Conservation (phyloP, 2,797 vertebrate species). For the Molothrus aeneus region DNA sequence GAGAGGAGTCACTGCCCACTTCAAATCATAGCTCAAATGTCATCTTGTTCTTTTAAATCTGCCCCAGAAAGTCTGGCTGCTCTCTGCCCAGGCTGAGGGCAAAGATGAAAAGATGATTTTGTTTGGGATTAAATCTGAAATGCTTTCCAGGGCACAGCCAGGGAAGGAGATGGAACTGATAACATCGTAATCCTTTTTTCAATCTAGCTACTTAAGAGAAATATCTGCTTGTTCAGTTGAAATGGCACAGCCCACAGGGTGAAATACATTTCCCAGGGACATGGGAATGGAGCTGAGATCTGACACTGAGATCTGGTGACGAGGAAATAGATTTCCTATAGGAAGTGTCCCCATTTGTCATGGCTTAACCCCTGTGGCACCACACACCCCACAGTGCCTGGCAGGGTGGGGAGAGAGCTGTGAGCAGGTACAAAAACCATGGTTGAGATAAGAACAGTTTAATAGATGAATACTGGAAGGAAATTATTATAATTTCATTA, state of each 20-base stretch:
- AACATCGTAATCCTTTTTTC: background rate
- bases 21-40: rapidly evolving
- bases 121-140: background rate
- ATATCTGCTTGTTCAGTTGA: background rate
- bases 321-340: background rate
- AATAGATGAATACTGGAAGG: background rate
- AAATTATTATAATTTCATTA: background rate
- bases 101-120: too few species aligned
- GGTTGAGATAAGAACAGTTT: background rate
- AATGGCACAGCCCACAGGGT: background rate
- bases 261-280: background rate
- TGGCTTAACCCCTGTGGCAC: background rate
- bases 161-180: background rate
- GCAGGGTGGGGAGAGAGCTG: background rate
- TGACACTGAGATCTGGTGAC: background rate
- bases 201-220: background rate
- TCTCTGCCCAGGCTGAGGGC: background rate
- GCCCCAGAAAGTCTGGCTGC: background rate
- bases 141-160: background rate
- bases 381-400: background rate
- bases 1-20: background rate
- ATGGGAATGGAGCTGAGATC: background rate
- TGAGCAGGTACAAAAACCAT: background rate
- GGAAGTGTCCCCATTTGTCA: background rate
- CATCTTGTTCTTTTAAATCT: rapidly evolving